A percentile compares a stretch with the other conserved stretches of the same genome.
Conservation (phyloP, 2,888 invertebrate genomes). For the Eurois occulta region DNA sequence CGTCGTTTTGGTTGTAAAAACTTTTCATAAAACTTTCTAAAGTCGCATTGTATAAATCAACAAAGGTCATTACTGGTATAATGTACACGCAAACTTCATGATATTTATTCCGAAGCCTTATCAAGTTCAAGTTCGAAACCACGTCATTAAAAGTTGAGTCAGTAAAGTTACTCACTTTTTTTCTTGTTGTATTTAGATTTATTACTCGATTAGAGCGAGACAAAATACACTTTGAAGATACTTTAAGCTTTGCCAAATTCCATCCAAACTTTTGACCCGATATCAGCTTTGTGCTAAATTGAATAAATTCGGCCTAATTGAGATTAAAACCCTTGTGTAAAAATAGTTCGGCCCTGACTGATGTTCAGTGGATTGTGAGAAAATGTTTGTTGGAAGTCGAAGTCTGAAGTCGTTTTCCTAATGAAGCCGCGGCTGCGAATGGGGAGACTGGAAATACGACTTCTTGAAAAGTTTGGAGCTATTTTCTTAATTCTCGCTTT, state of each 20-base stretch:
- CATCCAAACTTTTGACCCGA: constrained; percentile 50
- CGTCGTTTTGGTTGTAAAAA: not conserved
- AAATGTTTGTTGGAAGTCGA: constrained; percentile 50
- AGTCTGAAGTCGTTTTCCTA: constrained; percentile 52
- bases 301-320: constrained; percentile 49
- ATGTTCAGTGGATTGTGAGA: constrained; percentile 38
- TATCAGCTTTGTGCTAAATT: constrained; percentile 47
- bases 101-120: constrained; percentile 12
- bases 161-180: constrained; percentile 12
- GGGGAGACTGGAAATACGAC: constrained; percentile 36
- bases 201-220: constrained; percentile 47
- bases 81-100: constrained; percentile 3
- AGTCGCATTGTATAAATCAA: not conserved
- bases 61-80: not conserved
- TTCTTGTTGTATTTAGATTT: constrained; percentile 44
- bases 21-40: not conserved
- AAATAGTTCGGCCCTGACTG: constrained; percentile 52
- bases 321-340: constrained; percentile 47
- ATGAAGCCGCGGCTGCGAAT: constrained; percentile 48
- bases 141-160: constrained; percentile 33
- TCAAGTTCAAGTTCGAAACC: constrained; percentile 39
- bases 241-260: constrained; percentile 41
- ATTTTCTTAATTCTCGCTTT: constrained; percentile 53
- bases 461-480: constrained; percentile 38
- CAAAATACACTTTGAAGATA: constrained; percentile 41